A percentile compares a stretch with the other conserved stretches of the same genome.
These are phyloP conservation scores for Crossaster papposus DNA, from an alignment of 53 echinoderm and acorn worm genomes.

Conservation along the genomic window DNA sequence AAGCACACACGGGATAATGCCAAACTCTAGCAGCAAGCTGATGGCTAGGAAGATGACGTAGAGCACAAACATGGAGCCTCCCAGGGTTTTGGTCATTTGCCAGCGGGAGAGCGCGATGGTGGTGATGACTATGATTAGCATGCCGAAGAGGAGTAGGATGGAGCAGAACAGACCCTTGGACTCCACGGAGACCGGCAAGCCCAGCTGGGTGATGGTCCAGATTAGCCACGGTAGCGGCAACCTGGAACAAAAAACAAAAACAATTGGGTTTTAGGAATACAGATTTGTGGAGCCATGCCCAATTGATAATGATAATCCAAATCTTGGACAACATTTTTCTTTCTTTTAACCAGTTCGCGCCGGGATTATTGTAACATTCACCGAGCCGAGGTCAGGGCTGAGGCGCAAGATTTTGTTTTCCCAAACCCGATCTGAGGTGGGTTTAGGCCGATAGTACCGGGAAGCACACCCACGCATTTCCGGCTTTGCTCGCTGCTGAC, in stretches of 20 bases:
- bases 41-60: slow-evolving; percentile 81
- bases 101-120: slow-evolving; percentile 82
- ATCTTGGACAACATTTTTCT: too few species aligned
- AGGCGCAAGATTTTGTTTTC: too few species aligned
- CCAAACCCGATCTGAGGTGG: too few species aligned
- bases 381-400: too few species aligned
- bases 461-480: too few species aligned
- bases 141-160: slow-evolving; percentile 89
- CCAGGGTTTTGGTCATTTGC: slow-evolving; percentile 90
- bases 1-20: slow-evolving; percentile 64
- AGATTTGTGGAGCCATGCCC: too few species aligned
- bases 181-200: slow-evolving; percentile 57
- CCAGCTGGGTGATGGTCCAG: slow-evolving; percentile 61
- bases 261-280: background rate
- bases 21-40: slow-evolving; percentile 70
- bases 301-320: too few species aligned
- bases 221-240: slow-evolving; percentile 94
- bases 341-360: too few species aligned
- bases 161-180: slow-evolving; percentile 92
- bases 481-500: too few species aligned
- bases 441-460: too few species aligned
- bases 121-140: slow-evolving; percentile 86
- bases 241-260: slow-evolving; percentile 58
- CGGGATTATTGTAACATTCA: too few species aligned
- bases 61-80: slow-evolving; percentile 78